Evolutionary conservation across 2,797 vertebrate species (phyloP), one percentile per base, ranked within the genome.

Genomic region (Synaphobranchus kaupii): DNA sequence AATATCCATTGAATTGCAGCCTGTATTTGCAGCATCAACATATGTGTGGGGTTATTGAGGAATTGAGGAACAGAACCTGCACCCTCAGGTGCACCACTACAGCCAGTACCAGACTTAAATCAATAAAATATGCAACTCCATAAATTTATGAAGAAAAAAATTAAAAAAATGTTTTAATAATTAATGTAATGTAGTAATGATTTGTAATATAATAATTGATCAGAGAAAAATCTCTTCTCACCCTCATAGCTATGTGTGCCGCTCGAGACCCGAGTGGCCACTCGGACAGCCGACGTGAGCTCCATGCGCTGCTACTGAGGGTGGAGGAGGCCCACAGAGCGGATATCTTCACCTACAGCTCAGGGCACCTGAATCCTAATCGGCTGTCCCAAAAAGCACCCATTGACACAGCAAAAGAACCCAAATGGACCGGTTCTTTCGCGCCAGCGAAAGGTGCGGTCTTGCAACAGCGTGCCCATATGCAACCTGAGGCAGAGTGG

Each of bases 351-450:
- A 91, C 93, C 86, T 96, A 95, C 84, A 94, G 89, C 34, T 94
- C 94, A 0, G 94, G 95, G 34, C 94, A 95, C 88, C 92, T 96
- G 68, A 95, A 96, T 84, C 93, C 90, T 83, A 87, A 56, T 81
- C 93, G 95, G 34, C 88, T 97, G 89, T 93, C 88, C 88, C 88
- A 83, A 63, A 93, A 88, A 78, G 86, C 90, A 17, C 89, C 87
- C 84, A 50, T 20, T 10, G 88, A 34, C 34, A 90, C 90, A 84
- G 90, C 91, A 87, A 90, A 92, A 48, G 83, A 87, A 25, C 12
- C 63, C 39, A 73, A 86, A 85, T 95, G 93, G 95, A 86, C 7
- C 48, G 92, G 60, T 63, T 92, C 93, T 81, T 86, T 25, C 88
- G 90, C 31, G 4, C 73, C 28, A 9, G 48, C 88, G 87, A 84